A percentile compares a stretch with the other conserved stretches of the same genome.
Conservation (phyloP, 1,140 invertebrate genomes). For the Notospermus geniculatus region DNA sequence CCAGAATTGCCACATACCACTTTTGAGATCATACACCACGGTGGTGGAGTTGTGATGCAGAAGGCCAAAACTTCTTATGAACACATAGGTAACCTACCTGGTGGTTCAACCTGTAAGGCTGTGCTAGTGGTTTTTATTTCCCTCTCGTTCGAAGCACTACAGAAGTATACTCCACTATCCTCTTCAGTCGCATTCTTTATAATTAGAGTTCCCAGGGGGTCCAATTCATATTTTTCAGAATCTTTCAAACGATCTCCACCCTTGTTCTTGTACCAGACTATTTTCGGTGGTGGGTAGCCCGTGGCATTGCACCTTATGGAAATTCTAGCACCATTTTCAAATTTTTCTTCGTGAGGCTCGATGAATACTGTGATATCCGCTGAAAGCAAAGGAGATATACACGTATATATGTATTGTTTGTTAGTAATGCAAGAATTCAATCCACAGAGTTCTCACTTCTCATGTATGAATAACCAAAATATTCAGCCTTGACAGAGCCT, state of each 20-base stretch:
- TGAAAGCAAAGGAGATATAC: too few species aligned
- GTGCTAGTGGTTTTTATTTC: background rate
- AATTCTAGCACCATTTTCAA: background rate
- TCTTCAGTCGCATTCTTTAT: constrained; percentile 1
- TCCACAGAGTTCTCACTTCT: too few species aligned
- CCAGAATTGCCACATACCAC: too few species aligned
- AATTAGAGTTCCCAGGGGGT: background rate
- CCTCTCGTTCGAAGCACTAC: background rate
- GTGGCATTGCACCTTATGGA: background rate
- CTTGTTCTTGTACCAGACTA: background rate
- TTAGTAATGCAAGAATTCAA: too few species aligned
- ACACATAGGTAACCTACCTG: too few species aligned
- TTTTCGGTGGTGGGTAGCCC: background rate
- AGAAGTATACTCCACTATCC: background rate
- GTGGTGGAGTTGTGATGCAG: too few species aligned
- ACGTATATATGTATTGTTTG: too few species aligned
- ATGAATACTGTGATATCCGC: background rate
- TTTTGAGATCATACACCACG: too few species aligned
- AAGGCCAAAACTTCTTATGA: too few species aligned
- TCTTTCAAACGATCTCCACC: background rate
- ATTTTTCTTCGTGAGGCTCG: background rate
- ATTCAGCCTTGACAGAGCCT: too few species aligned
- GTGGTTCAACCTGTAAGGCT: too few species aligned
- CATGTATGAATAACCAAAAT: too few species aligned
- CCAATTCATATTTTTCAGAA: background rate